Conservation (phyloP, 2,888 invertebrate genomes). For the Cantharis lateralis region DNA sequence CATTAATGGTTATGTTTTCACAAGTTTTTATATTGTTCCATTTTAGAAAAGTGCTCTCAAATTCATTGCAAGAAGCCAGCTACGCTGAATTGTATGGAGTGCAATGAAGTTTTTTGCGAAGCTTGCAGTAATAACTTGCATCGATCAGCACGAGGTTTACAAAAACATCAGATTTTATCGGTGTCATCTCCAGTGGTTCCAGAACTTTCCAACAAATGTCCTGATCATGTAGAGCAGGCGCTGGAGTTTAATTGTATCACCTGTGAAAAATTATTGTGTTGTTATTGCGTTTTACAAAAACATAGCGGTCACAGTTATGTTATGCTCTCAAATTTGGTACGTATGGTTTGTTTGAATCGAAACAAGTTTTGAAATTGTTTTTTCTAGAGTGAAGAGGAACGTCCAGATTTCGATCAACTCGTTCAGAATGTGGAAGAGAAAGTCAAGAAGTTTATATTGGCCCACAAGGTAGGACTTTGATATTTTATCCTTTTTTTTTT, state of each 20-base stretch:
- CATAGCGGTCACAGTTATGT: constrained; percentile 51
- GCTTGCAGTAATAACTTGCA: constrained; percentile 46
- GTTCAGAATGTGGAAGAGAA: constrained; percentile 41
- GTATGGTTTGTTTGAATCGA: constrained; percentile 20
- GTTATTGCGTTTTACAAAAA: constrained; percentile 52
- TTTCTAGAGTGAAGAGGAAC: constrained; percentile 45
- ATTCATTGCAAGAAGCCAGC: constrained; percentile 40
- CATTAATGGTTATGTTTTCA: background rate
- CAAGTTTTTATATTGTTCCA: background rate
- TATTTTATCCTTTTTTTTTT: background rate
- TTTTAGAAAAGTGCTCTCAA: constrained; percentile 33
- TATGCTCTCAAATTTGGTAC: constrained; percentile 49
- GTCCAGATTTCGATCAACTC: constrained; percentile 39
- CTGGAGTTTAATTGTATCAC: constrained; percentile 53
- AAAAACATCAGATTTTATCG: constrained; percentile 43
- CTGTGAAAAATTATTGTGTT: constrained; percentile 53
- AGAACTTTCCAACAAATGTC: constrained; percentile 41
- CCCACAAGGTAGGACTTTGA: constrained; percentile 49
- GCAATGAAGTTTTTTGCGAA: constrained; percentile 45
- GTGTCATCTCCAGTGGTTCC: constrained; percentile 10
- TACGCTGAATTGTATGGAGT: constrained; percentile 44
- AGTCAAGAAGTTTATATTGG: constrained; percentile 41
- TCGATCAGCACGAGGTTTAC: constrained; percentile 49
- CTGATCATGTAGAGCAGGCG: constrained; percentile 42
- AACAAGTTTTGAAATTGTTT: background rate